phyloP scores from a whole-genome alignment of 2,113 vertebrate species.

The Pluvianellus socialis region DNA sequence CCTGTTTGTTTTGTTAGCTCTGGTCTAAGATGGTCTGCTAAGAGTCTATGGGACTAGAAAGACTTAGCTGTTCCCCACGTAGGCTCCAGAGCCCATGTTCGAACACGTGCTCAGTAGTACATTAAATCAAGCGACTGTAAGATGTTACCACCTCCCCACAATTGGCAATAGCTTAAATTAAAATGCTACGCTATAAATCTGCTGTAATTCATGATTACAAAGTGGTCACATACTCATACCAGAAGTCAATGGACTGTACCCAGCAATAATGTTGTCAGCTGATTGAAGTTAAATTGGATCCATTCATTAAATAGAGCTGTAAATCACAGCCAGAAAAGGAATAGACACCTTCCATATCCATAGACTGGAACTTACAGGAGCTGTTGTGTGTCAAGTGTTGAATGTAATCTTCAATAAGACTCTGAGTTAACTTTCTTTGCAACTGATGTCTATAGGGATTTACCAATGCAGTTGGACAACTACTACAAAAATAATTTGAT shows the following conservation, averaged over 20 bases:
- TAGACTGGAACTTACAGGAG: not conserved
- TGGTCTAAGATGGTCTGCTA: not conserved
- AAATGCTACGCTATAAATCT: slow-evolving; percentile 15
- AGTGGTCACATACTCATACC: not conserved
- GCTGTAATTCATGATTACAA: not conserved
- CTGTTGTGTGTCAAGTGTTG: not conserved
- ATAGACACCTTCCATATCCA: not conserved
- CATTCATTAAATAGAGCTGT: slow-evolving; percentile 15
- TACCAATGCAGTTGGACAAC: not conserved
- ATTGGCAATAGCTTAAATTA: slow-evolving; percentile 26
- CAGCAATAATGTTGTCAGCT: slow-evolving; percentile 40
- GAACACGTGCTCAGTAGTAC: not conserved
- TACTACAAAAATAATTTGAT: not conserved
- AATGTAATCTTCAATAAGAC: not conserved
- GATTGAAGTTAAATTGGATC: slow-evolving; percentile 29
- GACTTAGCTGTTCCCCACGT: not conserved
- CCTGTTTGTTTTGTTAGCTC: not conserved
- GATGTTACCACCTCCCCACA: not conserved
- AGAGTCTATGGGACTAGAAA: not conserved
- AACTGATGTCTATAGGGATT: not conserved
- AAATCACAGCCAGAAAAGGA: slow-evolving; percentile 40
- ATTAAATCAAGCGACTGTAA: slow-evolving; percentile 8
- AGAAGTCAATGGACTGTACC: not conserved
- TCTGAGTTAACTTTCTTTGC: not conserved
- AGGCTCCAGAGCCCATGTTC: not conserved